Percentiles rank a stretch among this genome's conserved stretches.
These are phyloP conservation scores for Mythimna albipuncta DNA, from an alignment of 2,888 invertebrate genomes.

Conservation along the genomic window DNA sequence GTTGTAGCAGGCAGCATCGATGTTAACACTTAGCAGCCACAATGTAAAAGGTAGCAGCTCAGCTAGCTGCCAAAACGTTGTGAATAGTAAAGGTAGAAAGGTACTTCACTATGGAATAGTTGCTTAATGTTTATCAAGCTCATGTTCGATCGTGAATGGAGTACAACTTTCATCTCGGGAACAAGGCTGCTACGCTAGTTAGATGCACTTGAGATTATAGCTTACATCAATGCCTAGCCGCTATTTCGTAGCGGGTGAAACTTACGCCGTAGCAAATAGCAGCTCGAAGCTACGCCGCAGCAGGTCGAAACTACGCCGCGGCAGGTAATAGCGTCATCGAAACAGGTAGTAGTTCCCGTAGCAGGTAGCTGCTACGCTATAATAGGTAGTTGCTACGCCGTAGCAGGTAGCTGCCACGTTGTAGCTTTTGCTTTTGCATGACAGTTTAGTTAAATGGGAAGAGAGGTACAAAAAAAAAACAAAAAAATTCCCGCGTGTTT, in stretches of 20 bases:
- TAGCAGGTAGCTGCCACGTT: not conserved
- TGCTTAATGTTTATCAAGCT: not conserved
- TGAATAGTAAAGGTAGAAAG: no score
- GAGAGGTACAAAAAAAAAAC: slow-evolving; percentile 4
- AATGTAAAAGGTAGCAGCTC: not conserved
- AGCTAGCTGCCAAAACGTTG: not conserved
- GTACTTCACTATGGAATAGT: not conserved
- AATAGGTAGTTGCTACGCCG: not conserved
- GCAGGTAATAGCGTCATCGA: not conserved
- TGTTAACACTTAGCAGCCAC: not conserved
- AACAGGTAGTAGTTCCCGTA: no score
- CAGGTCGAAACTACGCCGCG: not conserved
- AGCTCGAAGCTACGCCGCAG: no score
- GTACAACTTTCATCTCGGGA: not conserved
- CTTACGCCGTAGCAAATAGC: not conserved
- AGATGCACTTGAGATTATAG: not conserved
- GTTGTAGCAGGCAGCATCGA: no score
- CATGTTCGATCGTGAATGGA: not conserved
- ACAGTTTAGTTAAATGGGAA: not conserved
- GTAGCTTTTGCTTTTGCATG: no score
- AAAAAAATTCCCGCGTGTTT: slow-evolving; percentile 25
- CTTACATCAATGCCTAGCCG: no score
- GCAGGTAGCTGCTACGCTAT: not conserved
- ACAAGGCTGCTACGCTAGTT: not conserved
- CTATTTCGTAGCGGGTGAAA: not conserved